Evolutionary conservation across 2,888 invertebrate species (phyloP).

Genomic region (Ceramica pisi): DNA sequence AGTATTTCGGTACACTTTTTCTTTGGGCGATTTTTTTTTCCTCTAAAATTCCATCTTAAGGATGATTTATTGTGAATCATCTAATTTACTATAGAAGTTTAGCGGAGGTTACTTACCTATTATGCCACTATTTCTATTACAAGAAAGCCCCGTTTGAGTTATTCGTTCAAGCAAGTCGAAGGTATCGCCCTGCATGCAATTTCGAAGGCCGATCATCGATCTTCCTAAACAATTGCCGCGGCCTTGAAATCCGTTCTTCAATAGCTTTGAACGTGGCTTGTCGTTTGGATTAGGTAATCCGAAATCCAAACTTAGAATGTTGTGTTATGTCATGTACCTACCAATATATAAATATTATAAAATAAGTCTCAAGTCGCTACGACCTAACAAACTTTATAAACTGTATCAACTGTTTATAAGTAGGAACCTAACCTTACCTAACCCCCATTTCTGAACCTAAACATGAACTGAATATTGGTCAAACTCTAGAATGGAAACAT

Average conservation of each 20-base stretch:
- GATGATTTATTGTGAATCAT: not conserved
- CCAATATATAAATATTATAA: not conserved
- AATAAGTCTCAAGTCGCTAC: not conserved
- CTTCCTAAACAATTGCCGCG: constrained; percentile 8
- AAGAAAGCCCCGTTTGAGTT: not conserved
- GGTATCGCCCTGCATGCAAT: constrained; percentile 5
- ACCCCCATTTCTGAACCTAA: not conserved
- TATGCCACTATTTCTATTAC: not conserved
- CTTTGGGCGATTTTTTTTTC: not conserved
- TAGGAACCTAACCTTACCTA: rapidly evolving
- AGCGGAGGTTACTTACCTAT: not conserved
- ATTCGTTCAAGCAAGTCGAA: not conserved
- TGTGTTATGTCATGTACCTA: not conserved
- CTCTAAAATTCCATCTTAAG: not conserved
- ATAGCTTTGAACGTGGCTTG: constrained; percentile 26
- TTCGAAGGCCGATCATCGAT: constrained; percentile 22
- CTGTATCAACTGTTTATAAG: too few species aligned
- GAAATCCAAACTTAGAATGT: constrained; percentile 19
- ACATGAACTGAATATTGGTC: too few species aligned
- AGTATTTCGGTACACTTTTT: constrained; percentile 1
- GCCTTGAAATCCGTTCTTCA: constrained; percentile 13
- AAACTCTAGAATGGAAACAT: too few species aligned
- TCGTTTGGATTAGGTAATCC: constrained; percentile 4
- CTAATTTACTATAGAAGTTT: not conserved
- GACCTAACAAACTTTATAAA: not conserved